phyloP scores from a whole-genome alignment of 2,888 invertebrate species.

The Sphaerophoria taeniata region DNA sequence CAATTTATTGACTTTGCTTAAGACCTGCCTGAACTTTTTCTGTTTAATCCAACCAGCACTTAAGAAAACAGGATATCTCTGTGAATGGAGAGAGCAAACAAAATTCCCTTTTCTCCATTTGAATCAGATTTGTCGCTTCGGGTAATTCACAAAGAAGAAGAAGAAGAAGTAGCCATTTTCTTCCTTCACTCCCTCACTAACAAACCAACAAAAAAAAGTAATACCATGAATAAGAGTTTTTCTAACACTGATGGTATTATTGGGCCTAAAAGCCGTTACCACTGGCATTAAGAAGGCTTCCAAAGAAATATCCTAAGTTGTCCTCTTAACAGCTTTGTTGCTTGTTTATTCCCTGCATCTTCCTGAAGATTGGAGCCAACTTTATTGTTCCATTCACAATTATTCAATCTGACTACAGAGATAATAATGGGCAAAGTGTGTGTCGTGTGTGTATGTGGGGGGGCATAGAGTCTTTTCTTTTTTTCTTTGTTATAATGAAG shows the following conservation, averaged over 20 bases:
- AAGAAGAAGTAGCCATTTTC: background rate
- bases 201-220: background rate
- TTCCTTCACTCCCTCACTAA: background rate
- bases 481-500: background rate
- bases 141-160: background rate
- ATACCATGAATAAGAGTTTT: background rate
- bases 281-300: constrained; percentile 17
- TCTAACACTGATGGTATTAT: constrained; percentile 14
- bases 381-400: constrained; percentile 19
- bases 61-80: constrained; percentile 30
- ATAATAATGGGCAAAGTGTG: background rate
- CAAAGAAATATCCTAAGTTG: constrained; percentile 14
- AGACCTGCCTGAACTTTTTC: constrained; percentile 9
- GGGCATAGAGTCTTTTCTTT: background rate
- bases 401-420: background rate
- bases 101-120: background rate
- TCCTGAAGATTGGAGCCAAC: background rate
- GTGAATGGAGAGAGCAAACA: too few relatives aligned
- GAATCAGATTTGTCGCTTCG: constrained; percentile 22
- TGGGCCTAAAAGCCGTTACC: constrained; percentile 21
- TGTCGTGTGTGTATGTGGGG: background rate
- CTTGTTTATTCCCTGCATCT: background rate
- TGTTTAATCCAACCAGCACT: constrained; percentile 22
- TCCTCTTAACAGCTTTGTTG: constrained; percentile 24
- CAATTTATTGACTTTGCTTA: constrained; percentile 21